Evolutionary conservation across 2,888 invertebrate genomes (phyloP), one percentile per base, ranked within the genome.

Genomic region (Anticlea derivata): DNA sequence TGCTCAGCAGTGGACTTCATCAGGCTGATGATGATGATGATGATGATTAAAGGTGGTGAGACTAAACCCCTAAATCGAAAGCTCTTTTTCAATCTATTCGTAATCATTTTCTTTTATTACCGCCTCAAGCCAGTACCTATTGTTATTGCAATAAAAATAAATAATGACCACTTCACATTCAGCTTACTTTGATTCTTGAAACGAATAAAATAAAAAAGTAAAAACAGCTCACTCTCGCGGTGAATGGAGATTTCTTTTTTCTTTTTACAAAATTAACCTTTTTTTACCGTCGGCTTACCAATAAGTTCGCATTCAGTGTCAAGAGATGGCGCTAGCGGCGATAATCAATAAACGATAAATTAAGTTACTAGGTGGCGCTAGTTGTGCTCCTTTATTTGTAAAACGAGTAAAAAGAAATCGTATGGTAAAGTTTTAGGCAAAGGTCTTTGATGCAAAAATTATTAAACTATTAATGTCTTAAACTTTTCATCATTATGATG

Each of bases 171-270:
- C 34, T 43, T 38, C 35, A 12, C 35, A 7, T n/a, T 29, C 29
- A 10, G 12, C 26, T 33, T 26, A 8, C 22, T 46, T 26, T 23
- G n/a, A 38, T 30, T 29, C 17, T n/a, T 22, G 17, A 7, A n/a
- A n/a, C n/a, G n/a, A n/a, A n/a, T n/a, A 12, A 63, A 74, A 76
- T 75, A 73, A 69, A 66, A 69, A 70, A 73, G 78, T 76, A 69
- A 75, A 70, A 73, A 70, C 68, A 83, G 75, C 85, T 65, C 86
- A 73, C 81, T 86, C 88, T 88, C 78, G 71, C 75, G 87, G 73
- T 47, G 12, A 45, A 27, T 44, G 11, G 37, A 23, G 55, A 61
- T 65, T 70, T 59, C 68, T 66, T 59, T 60, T 61, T 38, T 66
- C 30, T 68, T 53, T 27, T 10, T 30, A 40, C 34, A 40, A 29